Base-by-base conservation (phyloP, 2,797 vertebrate genomes). In the Sebastes baramenuke region DNA sequence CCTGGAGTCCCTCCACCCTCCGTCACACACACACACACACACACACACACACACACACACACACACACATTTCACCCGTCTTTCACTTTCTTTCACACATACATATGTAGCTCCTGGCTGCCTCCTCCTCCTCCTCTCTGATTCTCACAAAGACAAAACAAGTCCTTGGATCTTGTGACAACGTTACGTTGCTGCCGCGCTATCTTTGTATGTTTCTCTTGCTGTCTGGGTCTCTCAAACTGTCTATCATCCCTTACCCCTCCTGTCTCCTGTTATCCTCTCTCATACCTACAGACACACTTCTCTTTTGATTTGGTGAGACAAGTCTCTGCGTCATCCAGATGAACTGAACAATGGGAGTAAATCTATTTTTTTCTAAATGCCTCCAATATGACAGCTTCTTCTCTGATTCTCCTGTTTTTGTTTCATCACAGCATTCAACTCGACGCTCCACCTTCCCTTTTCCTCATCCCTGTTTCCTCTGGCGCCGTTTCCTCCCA, bases 71-170 rank as follows among this genome's bases (percentile, higher is more conserved):
- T 54, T 22, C 52, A 54, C n/a, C 52, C 52, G 52, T 54, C 52
- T 22, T 54, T 22, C 49, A 52, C 49, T n/a, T 52, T 52, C 49
- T 52, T 52, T 52, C 49, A 75, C 55, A 67, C 32, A 88, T 20
- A 46, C 60, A 73, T 72, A 79, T 56, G 55, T 72, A 75, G 65
- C 75, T 84, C 55, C 75, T 81, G 79, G 66, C 75, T 73, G 9
- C 79, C 54, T 76, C 68, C 69, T 69, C 49, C 42, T 80, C 75
- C n/a, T 56, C 42, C 20, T 69, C 62, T 83, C 76, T 81, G 87
- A 89, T 83, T 80, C 85, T 78, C 70, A 83, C 81, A 70, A 64
- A 92, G 92, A 92, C 92, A 86, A 86, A 94, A 92, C 87, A 91
- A 84, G 89, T 79, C 88, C 85, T 90, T 91, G 87, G 90, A 86